These are phyloP conservation scores for Gallirallus australis DNA, from an alignment of 2,797 vertebrate species.

Conservation along the genomic window DNA sequence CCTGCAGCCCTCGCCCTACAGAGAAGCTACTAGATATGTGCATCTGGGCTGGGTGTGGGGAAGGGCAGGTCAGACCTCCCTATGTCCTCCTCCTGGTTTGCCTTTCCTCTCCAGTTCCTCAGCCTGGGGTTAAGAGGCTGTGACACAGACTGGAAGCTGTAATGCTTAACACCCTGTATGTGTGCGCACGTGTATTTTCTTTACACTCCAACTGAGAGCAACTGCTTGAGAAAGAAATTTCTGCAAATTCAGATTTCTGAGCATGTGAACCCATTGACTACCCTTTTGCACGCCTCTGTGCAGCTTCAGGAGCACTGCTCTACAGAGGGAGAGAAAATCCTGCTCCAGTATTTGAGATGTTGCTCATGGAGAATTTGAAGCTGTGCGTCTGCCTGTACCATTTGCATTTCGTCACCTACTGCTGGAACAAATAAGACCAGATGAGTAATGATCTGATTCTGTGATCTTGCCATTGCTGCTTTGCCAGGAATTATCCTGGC, in stretches of 20 bases:
- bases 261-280: neutral
- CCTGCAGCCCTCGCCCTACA: accelerated
- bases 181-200: neutral
- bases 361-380: constrained; percentile 27
- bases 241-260: neutral
- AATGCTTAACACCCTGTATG: neutral
- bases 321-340: neutral
- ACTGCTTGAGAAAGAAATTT: neutral
- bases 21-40: neutral
- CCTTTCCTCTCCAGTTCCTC: neutral
- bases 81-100: neutral
- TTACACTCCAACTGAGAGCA: neutral
- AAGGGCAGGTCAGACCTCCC: neutral
- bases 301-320: neutral
- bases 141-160: neutral
- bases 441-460: constrained; percentile 43
- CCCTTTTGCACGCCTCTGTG: neutral
- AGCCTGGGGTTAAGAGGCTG: neutral
- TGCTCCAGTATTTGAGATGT: neutral
- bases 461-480: neutral
- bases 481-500: constrained; percentile 50
- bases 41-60: neutral
- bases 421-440: constrained; percentile 55
- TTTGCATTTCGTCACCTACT: constrained; percentile 62
- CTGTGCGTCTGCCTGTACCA: constrained; percentile 24